Evolutionary conservation across 2,113 vertebrate genomes (phyloP).

Genomic region (Hemichromis elongatus): DNA sequence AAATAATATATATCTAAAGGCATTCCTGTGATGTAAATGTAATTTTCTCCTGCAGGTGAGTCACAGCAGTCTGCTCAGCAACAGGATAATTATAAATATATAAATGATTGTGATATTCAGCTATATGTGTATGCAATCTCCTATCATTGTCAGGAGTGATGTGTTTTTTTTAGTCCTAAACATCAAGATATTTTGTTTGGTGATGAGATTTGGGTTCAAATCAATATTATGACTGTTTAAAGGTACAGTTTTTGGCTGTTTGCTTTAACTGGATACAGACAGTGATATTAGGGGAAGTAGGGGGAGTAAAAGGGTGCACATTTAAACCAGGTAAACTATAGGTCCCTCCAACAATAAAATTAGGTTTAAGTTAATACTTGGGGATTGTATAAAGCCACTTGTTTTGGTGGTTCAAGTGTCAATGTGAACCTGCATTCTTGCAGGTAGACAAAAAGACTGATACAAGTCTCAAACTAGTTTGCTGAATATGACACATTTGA

Average conservation of each 20-base stretch:
- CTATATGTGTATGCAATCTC: neutral
- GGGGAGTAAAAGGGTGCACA: neutral
- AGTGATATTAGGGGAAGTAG: neutral
- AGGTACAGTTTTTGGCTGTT: neutral
- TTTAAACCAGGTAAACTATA: neutral
- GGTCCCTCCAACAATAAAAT: neutral
- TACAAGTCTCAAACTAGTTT: neutral
- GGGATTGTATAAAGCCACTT: neutral
- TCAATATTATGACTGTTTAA: neutral
- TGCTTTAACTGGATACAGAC: neutral
- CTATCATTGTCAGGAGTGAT: neutral
- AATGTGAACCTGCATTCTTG: neutral
- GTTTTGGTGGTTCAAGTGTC: neutral
- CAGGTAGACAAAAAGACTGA: neutral
- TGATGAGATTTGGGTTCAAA: neutral
- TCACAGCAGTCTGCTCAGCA: conserved; percentile 9
- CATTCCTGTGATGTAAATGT: neutral
- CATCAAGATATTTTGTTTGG: neutral
- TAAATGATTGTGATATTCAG: neutral
- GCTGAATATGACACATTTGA: neutral
- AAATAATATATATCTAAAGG: neutral
- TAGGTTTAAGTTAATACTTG: neutral
- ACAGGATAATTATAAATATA: neutral
- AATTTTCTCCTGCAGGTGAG: conserved; percentile 20
- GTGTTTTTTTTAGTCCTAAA: neutral